Percentiles rank a stretch among this genome's conserved stretches.
Evolutionary conservation across 2,113 vertebrate species (phyloP).

Genomic region (Petrocephalus microphthalmus): DNA sequence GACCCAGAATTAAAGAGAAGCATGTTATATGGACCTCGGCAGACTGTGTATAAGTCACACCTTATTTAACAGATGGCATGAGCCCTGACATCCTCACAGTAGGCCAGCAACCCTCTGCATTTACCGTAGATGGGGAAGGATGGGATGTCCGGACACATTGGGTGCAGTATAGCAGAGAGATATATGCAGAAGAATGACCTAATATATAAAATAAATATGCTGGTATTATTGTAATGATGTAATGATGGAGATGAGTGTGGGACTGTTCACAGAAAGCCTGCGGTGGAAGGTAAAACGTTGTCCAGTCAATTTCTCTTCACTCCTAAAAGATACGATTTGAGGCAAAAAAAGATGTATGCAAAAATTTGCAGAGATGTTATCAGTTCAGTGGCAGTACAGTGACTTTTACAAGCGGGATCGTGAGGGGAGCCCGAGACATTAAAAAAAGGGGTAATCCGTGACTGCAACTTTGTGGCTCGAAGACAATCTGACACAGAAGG

Average conservation of each 20-base stretch:
- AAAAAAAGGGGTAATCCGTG: neutral
- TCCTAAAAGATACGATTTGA: too few species aligned
- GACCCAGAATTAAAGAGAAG: neutral
- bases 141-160: neutral
- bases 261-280: too few species aligned
- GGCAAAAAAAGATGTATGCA: neutral
- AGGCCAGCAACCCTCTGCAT: neutral
- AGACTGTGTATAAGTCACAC: neutral
- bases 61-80: neutral
- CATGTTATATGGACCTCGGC: neutral
- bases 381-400: neutral
- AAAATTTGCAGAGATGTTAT: neutral
- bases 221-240: neutral
- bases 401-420: neutral
- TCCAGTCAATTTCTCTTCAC: too few species aligned
- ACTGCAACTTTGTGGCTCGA: neutral
- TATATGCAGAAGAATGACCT: neutral
- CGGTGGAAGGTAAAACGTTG: too few species aligned
- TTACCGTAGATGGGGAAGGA: neutral
- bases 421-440: neutral
- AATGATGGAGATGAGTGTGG: too few species aligned
- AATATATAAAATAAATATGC: neutral
- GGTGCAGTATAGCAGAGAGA: neutral
- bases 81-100: neutral
- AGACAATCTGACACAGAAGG: neutral